Evolutionary conservation across 2,888 invertebrate genomes (phyloP), one percentile per base, ranked within the genome.

Genomic region (Sarcophaga carnaria): DNA sequence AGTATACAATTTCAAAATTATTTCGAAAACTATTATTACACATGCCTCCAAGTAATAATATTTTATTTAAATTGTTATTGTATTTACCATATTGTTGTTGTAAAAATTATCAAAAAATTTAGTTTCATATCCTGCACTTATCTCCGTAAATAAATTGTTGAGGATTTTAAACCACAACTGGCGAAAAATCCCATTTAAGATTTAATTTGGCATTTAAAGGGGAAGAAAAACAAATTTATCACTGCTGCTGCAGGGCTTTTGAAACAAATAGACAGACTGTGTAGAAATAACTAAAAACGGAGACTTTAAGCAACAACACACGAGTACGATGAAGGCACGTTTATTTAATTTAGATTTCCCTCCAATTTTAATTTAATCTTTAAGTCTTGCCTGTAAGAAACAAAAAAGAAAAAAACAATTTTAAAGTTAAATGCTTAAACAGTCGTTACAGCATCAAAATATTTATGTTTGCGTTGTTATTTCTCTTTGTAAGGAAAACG

Each of bases 281-380:
- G 17, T 25, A 72, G 71, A 60, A 66, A 74, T n/a, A 70, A 54
- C 54, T 37, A 22, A 12, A 45, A 74, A 69, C n/a, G 45, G 45
- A 82, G 25, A 54, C 63, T 64, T 20, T 63, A 25, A 45, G 17
- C n/a, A 27, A 17, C 1, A 54, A 47, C 66, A n/a, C 49, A 62
- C 67, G 67, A 49, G 45, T 74, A 72, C 71, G 20, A 37, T 64
- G n/a, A 76, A 76, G 14, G 20, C 77, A 66, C 63, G 47, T 54
- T 77, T 72, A 66, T 83, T 83, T 80, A 80, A 83, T 80, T 86
- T 76, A 60, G 77, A 74, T 80, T 74, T 74, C 62, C 49, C 84
- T 78, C 62, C 17, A 62, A 71, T 80, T 86, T 79, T 76, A 75
- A 79, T 82, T 86, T 79, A 76, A 82, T 82, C 70, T 71, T 79